These are phyloP conservation scores for Drosophila sp. DNA, from an alignment of 1,140 invertebrate species.

Conservation along the genomic window DNA sequence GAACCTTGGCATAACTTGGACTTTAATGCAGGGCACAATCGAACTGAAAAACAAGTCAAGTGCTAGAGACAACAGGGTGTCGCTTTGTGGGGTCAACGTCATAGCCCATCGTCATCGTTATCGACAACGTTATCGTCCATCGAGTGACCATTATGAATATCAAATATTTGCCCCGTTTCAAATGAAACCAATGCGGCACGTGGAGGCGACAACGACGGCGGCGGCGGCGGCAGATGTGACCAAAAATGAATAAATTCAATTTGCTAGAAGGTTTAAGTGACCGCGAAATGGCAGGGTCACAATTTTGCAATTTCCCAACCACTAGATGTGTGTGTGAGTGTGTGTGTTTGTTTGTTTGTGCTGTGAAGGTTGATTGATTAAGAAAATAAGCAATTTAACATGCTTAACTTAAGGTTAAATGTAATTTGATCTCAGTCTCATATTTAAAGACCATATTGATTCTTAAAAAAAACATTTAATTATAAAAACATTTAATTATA, in stretches of 20 bases:
- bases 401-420: conserved; percentile 8
- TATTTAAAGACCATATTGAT: not conserved
- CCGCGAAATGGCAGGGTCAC: conserved; percentile 16
- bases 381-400: conserved; percentile 7
- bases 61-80: not conserved
- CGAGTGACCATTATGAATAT: conserved; percentile 62
- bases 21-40: conserved; percentile 39
- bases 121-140: not conserved
- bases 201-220: conserved; percentile 3
- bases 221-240: not conserved
- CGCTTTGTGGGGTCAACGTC: conserved; percentile 22
- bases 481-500: not conserved
- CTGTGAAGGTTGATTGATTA: conserved; percentile 16
- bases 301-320: conserved; percentile 12
- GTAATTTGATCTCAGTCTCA: not conserved
- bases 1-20: conserved; percentile 6
- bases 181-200: conserved; percentile 36
- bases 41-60: conserved; percentile 9
- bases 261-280: conserved; percentile 13
- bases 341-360: not conserved
- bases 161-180: conserved; percentile 60
- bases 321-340: not conserved
- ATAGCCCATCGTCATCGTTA: conserved; percentile 16
- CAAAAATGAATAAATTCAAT: conserved; percentile 10
- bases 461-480: not conserved